Conservation (phyloP, 2,888 invertebrate species). For the Drosophila gaucha region DNA sequence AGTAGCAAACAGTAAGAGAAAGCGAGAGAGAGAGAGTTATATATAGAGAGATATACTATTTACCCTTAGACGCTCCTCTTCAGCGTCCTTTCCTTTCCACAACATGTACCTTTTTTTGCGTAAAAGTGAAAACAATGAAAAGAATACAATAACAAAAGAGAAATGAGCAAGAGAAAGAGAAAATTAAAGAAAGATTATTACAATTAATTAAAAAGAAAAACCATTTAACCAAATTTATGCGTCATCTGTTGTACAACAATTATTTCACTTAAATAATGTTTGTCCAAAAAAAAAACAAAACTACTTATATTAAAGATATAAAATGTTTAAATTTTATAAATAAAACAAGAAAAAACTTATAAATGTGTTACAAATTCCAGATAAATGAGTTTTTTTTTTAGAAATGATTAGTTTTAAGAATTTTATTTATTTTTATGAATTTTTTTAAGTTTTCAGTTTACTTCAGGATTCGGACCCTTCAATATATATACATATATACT, state of each 20-base stretch:
- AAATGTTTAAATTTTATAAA: constrained; percentile 64
- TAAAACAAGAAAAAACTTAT: constrained; percentile 40
- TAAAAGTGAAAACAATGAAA: constrained; percentile 79
- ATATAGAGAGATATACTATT: constrained; percentile 29
- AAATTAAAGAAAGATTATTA: constrained; percentile 48
- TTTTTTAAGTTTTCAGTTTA: neutral
- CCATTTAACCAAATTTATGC: constrained; percentile 38
- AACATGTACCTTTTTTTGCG: constrained; percentile 81
- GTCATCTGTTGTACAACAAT: constrained; percentile 54
- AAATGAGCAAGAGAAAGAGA: neutral
- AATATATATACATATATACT: no score
- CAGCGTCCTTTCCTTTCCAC: constrained; percentile 74
- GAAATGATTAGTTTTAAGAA: neutral
- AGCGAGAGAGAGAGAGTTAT: constrained; percentile 5
- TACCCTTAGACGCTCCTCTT: constrained; percentile 40
- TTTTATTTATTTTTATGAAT: neutral
- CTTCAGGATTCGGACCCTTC: no score
- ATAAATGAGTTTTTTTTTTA: constrained; percentile 8
- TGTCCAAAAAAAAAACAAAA: constrained; percentile 36
- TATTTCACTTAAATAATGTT: constrained; percentile 51
- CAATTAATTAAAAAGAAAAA: constrained; percentile 54
- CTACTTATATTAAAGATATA: constrained; percentile 45
- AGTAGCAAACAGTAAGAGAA: constrained; percentile 1
- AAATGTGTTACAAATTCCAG: constrained; percentile 53
- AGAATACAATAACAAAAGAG: constrained; percentile 70